Conservation (phyloP, 2,888 invertebrate genomes). For the Alitta virens region DNA sequence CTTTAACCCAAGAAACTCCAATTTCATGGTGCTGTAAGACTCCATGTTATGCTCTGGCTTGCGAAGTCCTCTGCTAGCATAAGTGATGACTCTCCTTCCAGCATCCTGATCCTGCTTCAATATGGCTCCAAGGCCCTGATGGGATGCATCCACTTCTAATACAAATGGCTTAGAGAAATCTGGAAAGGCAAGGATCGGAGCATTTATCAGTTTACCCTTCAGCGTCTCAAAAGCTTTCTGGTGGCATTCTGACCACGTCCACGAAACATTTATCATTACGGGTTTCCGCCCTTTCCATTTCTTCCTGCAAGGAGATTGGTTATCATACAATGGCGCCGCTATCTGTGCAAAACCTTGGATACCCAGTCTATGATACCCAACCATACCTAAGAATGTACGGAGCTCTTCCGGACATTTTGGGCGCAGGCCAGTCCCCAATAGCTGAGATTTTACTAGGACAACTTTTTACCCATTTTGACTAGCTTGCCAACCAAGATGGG, state of each 20-base stretch:
- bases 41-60: constrained; percentile 23
- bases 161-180: constrained; percentile 27
- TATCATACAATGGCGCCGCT: background rate
- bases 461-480: background rate
- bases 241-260: constrained; percentile 12
- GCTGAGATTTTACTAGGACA: background rate
- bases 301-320: background rate
- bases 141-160: constrained; percentile 28
- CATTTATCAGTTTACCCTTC: constrained; percentile 20
- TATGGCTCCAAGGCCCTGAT: constrained; percentile 20
- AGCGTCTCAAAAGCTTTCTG: constrained; percentile 20
- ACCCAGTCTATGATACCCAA: background rate
- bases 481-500: no score
- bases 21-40: constrained; percentile 29
- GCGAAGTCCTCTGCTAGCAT: constrained; percentile 28
- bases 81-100: constrained; percentile 19
- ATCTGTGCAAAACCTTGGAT: background rate
- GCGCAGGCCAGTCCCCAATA: no score
- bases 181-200: constrained; percentile 30
- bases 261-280: no score
- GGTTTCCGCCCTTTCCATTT: background rate
- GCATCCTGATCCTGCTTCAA: constrained; percentile 26
- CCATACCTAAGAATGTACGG: background rate
- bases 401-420: background rate
- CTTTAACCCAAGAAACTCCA: constrained; percentile 29